These are phyloP conservation scores for Philhelius pedissequus DNA, from an alignment of 2,888 invertebrate genomes.

Conservation along the genomic window DNA sequence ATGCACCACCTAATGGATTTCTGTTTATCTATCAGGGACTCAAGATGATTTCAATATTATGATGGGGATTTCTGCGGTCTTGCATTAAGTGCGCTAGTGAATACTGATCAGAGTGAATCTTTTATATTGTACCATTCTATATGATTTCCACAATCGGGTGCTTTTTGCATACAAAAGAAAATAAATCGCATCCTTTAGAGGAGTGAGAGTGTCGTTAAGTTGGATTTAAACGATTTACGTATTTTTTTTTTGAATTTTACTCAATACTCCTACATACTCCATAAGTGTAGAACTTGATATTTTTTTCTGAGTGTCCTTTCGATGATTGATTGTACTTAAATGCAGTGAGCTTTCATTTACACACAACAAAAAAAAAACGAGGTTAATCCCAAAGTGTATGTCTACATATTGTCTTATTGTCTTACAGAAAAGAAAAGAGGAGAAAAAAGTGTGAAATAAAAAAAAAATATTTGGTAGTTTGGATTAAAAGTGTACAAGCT, in stretches of 20 bases:
- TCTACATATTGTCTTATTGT: conserved; percentile 9
- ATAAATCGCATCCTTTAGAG: background rate
- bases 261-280: background rate
- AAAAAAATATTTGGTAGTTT: conserved; percentile 52
- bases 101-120: conserved; percentile 55
- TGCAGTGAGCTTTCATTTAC: conserved; percentile 4
- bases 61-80: conserved; percentile 68
- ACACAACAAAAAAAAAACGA: conserved; percentile 14
- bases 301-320: conserved; percentile 20
- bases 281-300: conserved; percentile 1
- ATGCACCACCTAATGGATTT: conserved; percentile 71
- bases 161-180: background rate
- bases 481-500: too few species aligned
- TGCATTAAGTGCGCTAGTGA: conserved; percentile 62
- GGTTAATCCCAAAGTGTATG: conserved; percentile 53
- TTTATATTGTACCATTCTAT: background rate
- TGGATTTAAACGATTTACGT: conserved; percentile 41
- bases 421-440: background rate
- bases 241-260: background rate
- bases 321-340: conserved; percentile 26
- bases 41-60: conserved; percentile 70
- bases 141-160: conserved; percentile 16
- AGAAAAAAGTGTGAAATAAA: background rate
- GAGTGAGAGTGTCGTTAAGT: background rate
- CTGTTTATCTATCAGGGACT: conserved; percentile 71